Evolutionary conservation across 2,797 vertebrate species (phyloP).

Genomic region (Coccyzus lansbergi): DNA sequence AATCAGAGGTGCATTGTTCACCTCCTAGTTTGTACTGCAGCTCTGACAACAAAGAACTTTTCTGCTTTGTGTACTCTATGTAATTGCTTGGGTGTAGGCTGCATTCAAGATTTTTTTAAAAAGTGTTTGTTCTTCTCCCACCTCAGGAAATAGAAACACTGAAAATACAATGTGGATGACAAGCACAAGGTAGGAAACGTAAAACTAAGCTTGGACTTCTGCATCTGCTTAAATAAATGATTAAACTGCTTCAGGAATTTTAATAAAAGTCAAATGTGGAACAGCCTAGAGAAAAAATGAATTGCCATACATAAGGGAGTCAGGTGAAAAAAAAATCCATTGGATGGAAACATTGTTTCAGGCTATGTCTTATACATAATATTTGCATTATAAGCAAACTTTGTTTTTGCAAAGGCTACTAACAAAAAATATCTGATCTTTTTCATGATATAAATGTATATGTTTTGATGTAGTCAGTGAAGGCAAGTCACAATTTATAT

Average conservation of each 20-base stretch:
- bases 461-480: not conserved
- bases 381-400: not conserved
- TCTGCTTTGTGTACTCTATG: conserved; percentile 48
- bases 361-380: not conserved
- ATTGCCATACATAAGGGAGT: not conserved
- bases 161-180: not conserved
- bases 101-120: conserved; percentile 20
- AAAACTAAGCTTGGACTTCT: not conserved
- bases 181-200: not conserved
- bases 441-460: not conserved
- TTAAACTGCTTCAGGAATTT: not conserved
- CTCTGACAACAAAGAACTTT: conserved; percentile 23
- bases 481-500: not conserved
- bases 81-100: conserved; percentile 56
- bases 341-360: not conserved
- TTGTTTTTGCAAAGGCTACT: not conserved
- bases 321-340: not conserved
- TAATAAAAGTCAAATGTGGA: not conserved
- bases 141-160: conserved; percentile 12
- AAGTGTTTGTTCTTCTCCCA: conserved; percentile 35
- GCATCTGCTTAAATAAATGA: not conserved
- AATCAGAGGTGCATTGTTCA: conserved; percentile 12
- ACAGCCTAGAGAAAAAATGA: not conserved
- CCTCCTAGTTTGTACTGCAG: not conserved
- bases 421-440: not conserved